Percentiles rank a stretch among this genome's conserved stretches.
These are phyloP conservation scores for Eupithecia pulchellata DNA, from an alignment of 2,888 invertebrate species.

Conservation along the genomic window DNA sequence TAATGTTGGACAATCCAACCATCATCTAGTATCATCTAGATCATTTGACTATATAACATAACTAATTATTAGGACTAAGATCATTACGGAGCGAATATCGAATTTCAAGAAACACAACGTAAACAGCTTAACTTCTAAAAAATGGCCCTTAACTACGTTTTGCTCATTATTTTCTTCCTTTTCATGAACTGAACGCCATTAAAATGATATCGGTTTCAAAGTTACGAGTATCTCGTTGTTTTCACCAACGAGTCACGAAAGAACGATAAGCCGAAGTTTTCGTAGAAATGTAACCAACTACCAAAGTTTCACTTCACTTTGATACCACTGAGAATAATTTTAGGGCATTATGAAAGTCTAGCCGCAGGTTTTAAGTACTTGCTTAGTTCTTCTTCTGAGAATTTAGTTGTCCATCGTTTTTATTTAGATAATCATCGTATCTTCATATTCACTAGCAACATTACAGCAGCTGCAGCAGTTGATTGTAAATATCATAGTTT, in stretches of 20 bases:
- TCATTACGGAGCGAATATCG: neutral
- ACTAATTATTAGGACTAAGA: no score
- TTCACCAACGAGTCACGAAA: constrained; percentile 11
- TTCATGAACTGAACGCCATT: neutral
- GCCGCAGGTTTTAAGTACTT: neutral
- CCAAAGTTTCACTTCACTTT: constrained; percentile 9
- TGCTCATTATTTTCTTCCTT: constrained; percentile 3
- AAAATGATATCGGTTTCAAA: constrained; percentile 15
- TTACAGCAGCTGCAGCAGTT: no score
- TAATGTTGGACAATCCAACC: no score
- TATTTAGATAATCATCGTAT: neutral
- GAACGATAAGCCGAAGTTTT: constrained; percentile 7
- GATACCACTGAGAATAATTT: constrained; percentile 6
- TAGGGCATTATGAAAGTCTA: neutral
- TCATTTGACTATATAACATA: no score
- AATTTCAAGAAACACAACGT: neutral
- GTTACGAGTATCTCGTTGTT: constrained; percentile 15
- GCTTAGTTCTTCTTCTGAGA: neutral
- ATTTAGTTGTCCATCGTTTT: neutral
- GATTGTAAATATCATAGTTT: no score
- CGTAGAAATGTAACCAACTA: constrained; percentile 1
- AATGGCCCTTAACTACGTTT: neutral
- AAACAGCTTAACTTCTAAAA: neutral
- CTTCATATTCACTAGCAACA: neutral
- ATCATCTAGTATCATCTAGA: no score